These are phyloP conservation scores for Ips nitidus DNA, from an alignment of 1,140 invertebrate species.

Conservation along the genomic window DNA sequence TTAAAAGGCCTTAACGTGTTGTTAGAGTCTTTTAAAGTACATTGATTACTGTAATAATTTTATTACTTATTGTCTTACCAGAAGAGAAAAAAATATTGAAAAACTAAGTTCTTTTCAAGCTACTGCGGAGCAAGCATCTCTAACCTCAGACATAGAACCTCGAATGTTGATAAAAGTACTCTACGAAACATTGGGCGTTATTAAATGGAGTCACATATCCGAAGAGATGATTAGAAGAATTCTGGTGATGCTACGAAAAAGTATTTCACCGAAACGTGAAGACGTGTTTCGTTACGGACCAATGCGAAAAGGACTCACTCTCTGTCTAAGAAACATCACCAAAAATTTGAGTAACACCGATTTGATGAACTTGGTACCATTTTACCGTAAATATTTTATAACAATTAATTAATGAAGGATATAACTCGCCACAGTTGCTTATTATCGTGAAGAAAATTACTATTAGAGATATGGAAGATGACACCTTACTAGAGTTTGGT, in stretches of 20 bases:
- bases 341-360: conserved; percentile 52
- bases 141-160: conserved; percentile 27
- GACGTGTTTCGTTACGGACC: conserved; percentile 34
- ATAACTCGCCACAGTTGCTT: background rate
- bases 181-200: conserved; percentile 53
- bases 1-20: no score
- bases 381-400: no score
- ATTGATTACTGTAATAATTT: no score
- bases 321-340: conserved; percentile 53
- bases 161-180: conserved; percentile 52
- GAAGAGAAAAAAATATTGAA: conserved; percentile 2
- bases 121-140: conserved; percentile 23
- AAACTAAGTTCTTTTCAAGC: conserved; percentile 3
- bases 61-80: no score
- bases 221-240: conserved; percentile 52
- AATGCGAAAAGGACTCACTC: conserved; percentile 47
- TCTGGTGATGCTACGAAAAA: conserved; percentile 54
- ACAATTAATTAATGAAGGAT: background rate
- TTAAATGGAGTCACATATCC: conserved; percentile 55
- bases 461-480: conserved; percentile 43
- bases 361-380: conserved; percentile 50
- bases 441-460: conserved; percentile 31
- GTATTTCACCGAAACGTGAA: conserved; percentile 47
- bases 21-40: no score
- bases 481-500: conserved; percentile 54